Conservation (phyloP, 1,140 invertebrate genomes). For the Philaenus spumarius region DNA sequence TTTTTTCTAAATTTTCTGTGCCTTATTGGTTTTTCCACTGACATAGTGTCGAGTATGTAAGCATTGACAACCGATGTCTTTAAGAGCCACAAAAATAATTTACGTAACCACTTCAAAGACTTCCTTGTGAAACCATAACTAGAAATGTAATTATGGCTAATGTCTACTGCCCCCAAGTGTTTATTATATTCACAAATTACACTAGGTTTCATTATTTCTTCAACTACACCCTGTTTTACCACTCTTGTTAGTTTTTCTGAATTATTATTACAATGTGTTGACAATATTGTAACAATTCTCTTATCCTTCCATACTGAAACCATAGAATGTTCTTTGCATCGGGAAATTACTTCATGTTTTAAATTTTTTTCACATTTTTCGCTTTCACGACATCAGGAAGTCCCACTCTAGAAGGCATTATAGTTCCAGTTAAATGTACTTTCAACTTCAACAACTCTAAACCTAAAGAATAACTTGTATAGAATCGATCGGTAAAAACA, state of each 20-base stretch:
- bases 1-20: slow-evolving; percentile 8
- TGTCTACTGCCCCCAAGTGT: neutral
- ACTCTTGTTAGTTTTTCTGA: too few species aligned
- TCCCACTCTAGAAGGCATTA: too few species aligned
- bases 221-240: too few species aligned
- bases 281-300: neutral
- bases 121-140: too few species aligned
- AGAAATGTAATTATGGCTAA: neutral
- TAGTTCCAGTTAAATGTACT: too few species aligned
- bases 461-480: neutral
- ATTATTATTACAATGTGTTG: too few species aligned
- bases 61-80: slow-evolving; percentile 10
- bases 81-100: slow-evolving; percentile 9
- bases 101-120: neutral
- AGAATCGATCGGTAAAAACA: slow-evolving; percentile 10
- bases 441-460: neutral
- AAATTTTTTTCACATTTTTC: neutral
- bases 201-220: too few species aligned
- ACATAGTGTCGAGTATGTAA: neutral
- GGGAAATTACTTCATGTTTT: too few species aligned
- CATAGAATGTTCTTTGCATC: too few species aligned
- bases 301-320: neutral
- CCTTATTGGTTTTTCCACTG: too few species aligned
- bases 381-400: too few species aligned
- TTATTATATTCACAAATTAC: too few species aligned